Evolutionary conservation across 2,113 vertebrate genomes (phyloP).

Genomic region (Peromyscus maniculatus): DNA sequence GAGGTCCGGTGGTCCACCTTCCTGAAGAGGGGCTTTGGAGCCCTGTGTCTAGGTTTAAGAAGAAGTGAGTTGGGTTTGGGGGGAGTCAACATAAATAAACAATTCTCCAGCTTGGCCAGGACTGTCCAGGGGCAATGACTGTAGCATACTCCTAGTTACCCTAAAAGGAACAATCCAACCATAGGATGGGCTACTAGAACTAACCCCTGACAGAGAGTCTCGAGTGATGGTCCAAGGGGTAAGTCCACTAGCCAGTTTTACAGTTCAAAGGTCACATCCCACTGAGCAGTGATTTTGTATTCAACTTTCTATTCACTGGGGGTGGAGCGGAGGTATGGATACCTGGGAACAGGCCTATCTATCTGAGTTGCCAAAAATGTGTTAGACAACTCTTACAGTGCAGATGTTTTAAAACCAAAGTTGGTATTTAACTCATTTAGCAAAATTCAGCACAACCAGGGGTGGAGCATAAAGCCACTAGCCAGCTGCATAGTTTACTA

Average conservation of each 20-base stretch:
- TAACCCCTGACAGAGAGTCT: background rate
- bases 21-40: background rate
- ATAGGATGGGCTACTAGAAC: background rate
- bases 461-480: background rate
- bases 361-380: background rate
- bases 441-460: background rate
- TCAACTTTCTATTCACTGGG: background rate
- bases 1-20: too few species aligned
- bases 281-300: background rate
- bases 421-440: background rate
- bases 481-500: background rate
- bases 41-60: too few species aligned
- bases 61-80: too few species aligned
- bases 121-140: background rate
- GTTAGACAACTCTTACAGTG: background rate
- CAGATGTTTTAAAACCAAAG: background rate
- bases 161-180: background rate
- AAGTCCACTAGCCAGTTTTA: too few species aligned
- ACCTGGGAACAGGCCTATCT: too few species aligned
- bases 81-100: rapidly evolving
- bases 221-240: rapidly evolving
- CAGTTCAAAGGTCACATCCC: rapidly evolving
- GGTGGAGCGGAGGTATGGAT: background rate
- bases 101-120: background rate
- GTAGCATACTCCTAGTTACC: rapidly evolving